Evolutionary conservation across 1,140 invertebrate genomes (phyloP).

Genomic region (Drosophila navojoa): DNA sequence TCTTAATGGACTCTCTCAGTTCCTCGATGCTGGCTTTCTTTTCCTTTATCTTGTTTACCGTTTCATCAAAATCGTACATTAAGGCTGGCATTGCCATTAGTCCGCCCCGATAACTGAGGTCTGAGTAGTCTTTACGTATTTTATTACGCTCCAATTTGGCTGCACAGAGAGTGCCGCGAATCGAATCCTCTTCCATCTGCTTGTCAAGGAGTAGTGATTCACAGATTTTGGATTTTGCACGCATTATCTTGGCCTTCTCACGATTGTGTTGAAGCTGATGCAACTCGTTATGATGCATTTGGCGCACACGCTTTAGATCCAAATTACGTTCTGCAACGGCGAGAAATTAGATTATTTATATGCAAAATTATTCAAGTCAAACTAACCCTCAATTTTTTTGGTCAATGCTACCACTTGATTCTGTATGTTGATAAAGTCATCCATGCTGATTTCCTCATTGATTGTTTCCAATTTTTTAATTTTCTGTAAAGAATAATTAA

Average conservation of each 20-base stretch:
- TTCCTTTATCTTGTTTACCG: constrained; percentile 25
- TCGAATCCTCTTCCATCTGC: neutral
- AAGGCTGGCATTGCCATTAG: constrained; percentile 66
- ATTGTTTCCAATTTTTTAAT: constrained; percentile 49
- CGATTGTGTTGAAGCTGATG: neutral
- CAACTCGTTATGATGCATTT: neutral
- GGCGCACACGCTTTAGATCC: neutral
- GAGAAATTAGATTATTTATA: too few relatives aligned
- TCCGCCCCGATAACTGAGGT: constrained; percentile 54
- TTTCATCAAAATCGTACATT: constrained; percentile 69
- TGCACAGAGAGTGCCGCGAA: constrained; percentile 21
- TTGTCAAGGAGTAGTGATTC: accelerated
- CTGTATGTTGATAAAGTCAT: constrained; percentile 59
- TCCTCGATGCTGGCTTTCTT: constrained; percentile 11
- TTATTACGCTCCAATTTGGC: constrained; percentile 33
- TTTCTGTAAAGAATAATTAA: constrained; percentile 33
- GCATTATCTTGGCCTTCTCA: neutral
- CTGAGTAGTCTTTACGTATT: constrained; percentile 35
- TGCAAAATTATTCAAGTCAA: too few relatives aligned
- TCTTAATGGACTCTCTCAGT: constrained; percentile 38
- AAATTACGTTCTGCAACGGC: neutral
- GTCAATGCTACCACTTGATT: constrained; percentile 49
- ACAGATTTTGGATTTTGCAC: neutral
- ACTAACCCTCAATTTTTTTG: constrained; percentile 73
- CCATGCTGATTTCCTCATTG: constrained; percentile 50